Base-by-base conservation (phyloP, 2,797 vertebrate genomes). In the Hybognathus amarus region DNA sequence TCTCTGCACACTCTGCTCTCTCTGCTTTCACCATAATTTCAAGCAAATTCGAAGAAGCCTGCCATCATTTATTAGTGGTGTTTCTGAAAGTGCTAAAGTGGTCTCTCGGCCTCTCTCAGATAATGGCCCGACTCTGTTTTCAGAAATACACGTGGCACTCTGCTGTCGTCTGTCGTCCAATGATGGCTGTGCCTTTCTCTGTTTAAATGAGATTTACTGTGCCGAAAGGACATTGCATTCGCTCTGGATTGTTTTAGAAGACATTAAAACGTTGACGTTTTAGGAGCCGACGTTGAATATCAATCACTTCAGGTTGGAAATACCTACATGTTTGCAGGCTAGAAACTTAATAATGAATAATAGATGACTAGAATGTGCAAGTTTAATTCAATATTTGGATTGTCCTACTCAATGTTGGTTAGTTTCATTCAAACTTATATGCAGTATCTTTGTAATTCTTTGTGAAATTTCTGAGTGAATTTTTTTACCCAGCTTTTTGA, bases 31-130 rank as follows among this genome's bases (percentile, higher is more conserved):
- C 45, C 18, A 22, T 64, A 40, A 47, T 71, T 64, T 70, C 54
- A 73, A 79, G 45, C 69, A 56, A 52, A 74, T 84, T n/a, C 4
- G 10, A 61, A 64, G 69, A 79, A 45, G 68, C 24, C 61, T 56
- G 52, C n/a, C 54, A 10, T 67, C 36, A 22, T 47, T 79, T 42
- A 68, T 80, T 74, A 75, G 70, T 22, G 24, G 24, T 50, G 77
- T 71, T 45, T 83, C 66, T 45, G 69, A 75, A 67, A 80, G 83
- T 54, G 77, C 45, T 79, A 30, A 63, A 40, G 56, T 61, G 83
- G 59, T 54, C 36, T n/a, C 69, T 33, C 50, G 1, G 59, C 30
- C 68, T 74, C 45, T 7, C 77, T 80, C 10, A 22, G 36, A 61
- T 80, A 80, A 84, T 74, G 69, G 77, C 59, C 67, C 9, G 36